Evolutionary conservation across 2,797 vertebrate genomes (phyloP), one percentile per base, ranked within the genome.

Genomic region (Onychomys leucogaster): DNA sequence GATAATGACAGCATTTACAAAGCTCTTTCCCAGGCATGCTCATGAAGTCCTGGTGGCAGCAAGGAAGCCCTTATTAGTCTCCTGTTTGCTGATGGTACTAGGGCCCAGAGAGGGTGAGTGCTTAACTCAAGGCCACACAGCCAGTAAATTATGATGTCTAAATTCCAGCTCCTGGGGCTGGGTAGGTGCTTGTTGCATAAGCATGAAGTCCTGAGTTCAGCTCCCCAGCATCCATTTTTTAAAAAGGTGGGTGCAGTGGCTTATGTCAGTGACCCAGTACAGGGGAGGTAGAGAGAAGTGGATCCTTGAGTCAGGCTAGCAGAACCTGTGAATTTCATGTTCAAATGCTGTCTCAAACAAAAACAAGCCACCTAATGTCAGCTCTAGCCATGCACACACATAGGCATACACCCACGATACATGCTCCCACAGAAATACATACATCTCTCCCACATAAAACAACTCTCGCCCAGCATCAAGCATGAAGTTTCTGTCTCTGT

Each of bases 1-100:
- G 88, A 90, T 65, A 75, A 83, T 86, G 43, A 86, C 57, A 37
- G 21, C 49, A 78, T 89, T 90, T 41, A 86, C 41, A 90, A 91
- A 97, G 84, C 90, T 95, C 67, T 95, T 97, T 86, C 77, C 85
- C 88, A 95, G 90, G 49, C 93, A 23, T 57, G 52, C 87, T 95
- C 61, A n/a, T 23, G 91, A 96, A 94, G 29, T 27, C 37, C 37
- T 67, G 90, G 67, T 29, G 57, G 71, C 63, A 83, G 63, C 78
- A 95, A 80, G 95, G 80, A 95, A 95, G 76, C 82, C 52, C 55
- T 81, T 91, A 71, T 91, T 92, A 73, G 89, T 78, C 49, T 23
- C 6, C n/a, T n/a, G 23, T 93, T 93, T 95, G n/a, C 83, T 73
- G 82, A 92, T 71, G 75, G 75, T 16, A 10, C 46, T 37, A 0